Conservation (phyloP, 2,888 invertebrate genomes). For the Dasysyrphus tricinctus region DNA sequence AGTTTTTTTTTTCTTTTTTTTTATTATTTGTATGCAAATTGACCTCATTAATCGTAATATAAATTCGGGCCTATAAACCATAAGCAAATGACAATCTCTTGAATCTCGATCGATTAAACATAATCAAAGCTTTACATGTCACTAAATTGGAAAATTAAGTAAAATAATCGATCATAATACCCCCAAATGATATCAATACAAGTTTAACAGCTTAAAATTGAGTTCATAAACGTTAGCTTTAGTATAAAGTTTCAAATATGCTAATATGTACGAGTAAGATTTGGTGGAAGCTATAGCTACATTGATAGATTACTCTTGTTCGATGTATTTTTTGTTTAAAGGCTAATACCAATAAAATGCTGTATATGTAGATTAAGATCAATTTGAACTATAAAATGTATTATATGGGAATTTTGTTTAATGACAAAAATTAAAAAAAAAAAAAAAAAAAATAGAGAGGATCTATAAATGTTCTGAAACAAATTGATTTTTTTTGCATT, state of each 20-base stretch:
- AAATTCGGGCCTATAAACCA: background rate
- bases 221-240: too few species aligned
- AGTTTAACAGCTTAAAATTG: slow-evolving; percentile 4
- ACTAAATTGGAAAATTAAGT: slow-evolving; percentile 8
- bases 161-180: slow-evolving; percentile 31
- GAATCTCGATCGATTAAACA: slow-evolving; percentile 26
- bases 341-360: background rate
- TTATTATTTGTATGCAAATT: slow-evolving; percentile 2
- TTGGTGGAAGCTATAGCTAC: background rate
- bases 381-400: background rate
- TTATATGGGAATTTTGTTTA: too few species aligned
- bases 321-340: background rate
- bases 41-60: slow-evolving; percentile 6
- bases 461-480: too few species aligned
- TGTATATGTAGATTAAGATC: background rate
- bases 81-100: slow-evolving; percentile 9
- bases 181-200: slow-evolving; percentile 7
- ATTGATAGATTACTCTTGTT: slow-evolving; percentile 11
- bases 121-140: slow-evolving; percentile 29
- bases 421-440: too few species aligned
- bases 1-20: background rate
- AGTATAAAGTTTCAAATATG: slow-evolving; percentile 11
- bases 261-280: background rate
- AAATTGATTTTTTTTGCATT: too few species aligned
- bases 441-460: too few species aligned